These are phyloP conservation scores for Porites cylindrica DNA, from an alignment of 92 coral and sea anemone species.

Conservation along the genomic window DNA sequence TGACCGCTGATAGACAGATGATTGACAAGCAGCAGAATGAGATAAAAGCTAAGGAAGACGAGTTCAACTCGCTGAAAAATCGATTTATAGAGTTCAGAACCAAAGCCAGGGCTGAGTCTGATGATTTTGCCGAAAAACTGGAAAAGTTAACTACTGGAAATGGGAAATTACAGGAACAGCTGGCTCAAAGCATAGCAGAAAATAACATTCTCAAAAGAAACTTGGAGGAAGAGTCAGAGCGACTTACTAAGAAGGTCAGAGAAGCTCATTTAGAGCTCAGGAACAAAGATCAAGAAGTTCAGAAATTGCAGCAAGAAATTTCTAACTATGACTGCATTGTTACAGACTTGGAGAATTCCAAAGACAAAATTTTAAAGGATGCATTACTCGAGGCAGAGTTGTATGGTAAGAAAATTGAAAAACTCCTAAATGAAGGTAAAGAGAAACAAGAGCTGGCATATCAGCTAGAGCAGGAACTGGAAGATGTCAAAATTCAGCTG, in stretches of 20 bases:
- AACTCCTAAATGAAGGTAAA: conserved; percentile 46
- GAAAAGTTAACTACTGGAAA: conserved; percentile 26
- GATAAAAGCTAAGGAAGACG: conserved; percentile 62
- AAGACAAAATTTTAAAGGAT: conserved; percentile 51
- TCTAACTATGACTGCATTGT: not conserved
- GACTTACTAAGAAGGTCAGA: conserved; percentile 45
- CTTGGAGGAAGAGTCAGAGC: conserved; percentile 48
- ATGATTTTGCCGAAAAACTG: conserved; percentile 51
- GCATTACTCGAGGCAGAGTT: conserved; percentile 48
- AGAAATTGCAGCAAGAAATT: conserved; percentile 27
- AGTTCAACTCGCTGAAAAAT: conserved; percentile 48
- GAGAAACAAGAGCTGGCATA: conserved; percentile 60
- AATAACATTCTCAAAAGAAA: conserved; percentile 9
- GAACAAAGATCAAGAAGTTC: conserved; percentile 59
- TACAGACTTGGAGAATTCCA: conserved; percentile 39
- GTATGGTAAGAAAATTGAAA: conserved; percentile 52
- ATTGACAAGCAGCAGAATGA: conserved; percentile 76
- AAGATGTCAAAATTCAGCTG: conserved; percentile 61
- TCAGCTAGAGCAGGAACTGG: conserved; percentile 74
- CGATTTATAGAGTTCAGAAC: conserved; percentile 55
- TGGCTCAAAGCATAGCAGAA: conserved; percentile 11
- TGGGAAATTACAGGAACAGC: conserved; percentile 28
- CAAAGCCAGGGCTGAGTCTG: conserved; percentile 25
- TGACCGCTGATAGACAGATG: conserved; percentile 75
- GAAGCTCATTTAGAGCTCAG: conserved; percentile 42